Evolutionary conservation across 2,797 vertebrate genomes (phyloP), one percentile per base, ranked within the genome.

Genomic region (Sparidentex hasta): DNA sequence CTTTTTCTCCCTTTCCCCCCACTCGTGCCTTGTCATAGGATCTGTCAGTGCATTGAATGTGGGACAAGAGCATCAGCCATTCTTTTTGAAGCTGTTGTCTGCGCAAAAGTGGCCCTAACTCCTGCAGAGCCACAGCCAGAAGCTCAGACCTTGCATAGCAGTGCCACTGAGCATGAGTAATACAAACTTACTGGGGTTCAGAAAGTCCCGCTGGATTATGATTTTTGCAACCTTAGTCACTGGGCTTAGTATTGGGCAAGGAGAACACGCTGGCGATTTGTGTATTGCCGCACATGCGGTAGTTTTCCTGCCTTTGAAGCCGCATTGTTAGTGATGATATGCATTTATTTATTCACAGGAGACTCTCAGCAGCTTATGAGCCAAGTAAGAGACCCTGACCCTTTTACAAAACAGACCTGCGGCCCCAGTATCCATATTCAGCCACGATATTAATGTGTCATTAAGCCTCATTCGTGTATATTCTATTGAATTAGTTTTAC

Each of bases 401-500:
- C 65, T 23, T 46, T 65, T 63, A 43, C 46, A 46, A 70, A 70
- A 76, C 63, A 51, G 79, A 87, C 89, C 71, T 58, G 69, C 80
- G 74, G 66, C 65, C 21, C 55, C 43, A 59, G 43, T 64, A 59
- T 80, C 65, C 44, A 55, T 43, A 75, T 67, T 57, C 73, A 76
- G 51, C 56, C 74, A 68, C 55, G 76, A 74, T 84, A 88, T 87
- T 77, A 87, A 82, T 81, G 81, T 85, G 73, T 84, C 81, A 84
- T 90, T 91, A 92, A 84, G 79, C 83, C 76, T 74, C 72, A 88
- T 87, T 87, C 79, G 83, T 82, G 73, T 89, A 55, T 83, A 86
- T 88, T 90, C 81, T 66, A 90, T 85, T 89, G 82, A 87, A 90
- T 91, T 93, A 86, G 86, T 89, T 92, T 90, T 86, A 77, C 88